phyloP scores from a whole-genome alignment of 2,888 invertebrate genomes.

The Hemicrepidius hirtus region DNA sequence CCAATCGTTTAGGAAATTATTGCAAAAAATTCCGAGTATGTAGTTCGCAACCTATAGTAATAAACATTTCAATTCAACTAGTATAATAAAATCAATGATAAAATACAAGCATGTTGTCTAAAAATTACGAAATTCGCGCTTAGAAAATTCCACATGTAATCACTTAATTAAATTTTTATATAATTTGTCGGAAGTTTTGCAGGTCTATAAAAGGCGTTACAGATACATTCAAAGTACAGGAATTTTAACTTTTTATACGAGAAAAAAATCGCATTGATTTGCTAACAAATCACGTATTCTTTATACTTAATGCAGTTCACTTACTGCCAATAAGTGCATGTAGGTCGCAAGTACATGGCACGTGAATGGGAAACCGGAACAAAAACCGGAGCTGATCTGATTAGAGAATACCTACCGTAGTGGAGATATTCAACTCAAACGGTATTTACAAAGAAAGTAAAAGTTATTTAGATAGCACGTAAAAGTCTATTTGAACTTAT shows the following conservation, averaged over 20 bases:
- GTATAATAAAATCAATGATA: not conserved
- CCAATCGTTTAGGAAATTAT: no score
- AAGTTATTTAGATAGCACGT: slow-evolving; percentile 32
- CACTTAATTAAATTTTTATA: not conserved
- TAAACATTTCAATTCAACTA: not conserved
- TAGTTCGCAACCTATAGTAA: no score
- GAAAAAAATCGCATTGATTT: slow-evolving; percentile 27
- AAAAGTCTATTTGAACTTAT: not conserved
- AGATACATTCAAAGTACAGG: not conserved
- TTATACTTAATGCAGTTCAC: slow-evolving; percentile 8
- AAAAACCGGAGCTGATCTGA: slow-evolving; percentile 32
- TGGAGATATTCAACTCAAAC: slow-evolving; percentile 21
- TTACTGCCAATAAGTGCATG: slow-evolving; percentile 3
- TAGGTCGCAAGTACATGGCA: slow-evolving; percentile 26
- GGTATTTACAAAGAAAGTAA: slow-evolving; percentile 46
- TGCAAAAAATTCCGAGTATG: no score
- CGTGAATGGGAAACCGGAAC: slow-evolving; percentile 43
- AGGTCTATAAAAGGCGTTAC: not conserved
- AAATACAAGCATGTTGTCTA: not conserved
- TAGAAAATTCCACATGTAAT: not conserved
- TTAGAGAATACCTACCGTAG: slow-evolving; percentile 39
- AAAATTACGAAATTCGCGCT: no score
- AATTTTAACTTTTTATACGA: slow-evolving; percentile 4
- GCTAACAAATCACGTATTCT: slow-evolving; percentile 33
- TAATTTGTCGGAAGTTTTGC: not conserved